phyloP scores from a whole-genome alignment of 2,888 invertebrate species.

The Macrosiphum euphorbiae region DNA sequence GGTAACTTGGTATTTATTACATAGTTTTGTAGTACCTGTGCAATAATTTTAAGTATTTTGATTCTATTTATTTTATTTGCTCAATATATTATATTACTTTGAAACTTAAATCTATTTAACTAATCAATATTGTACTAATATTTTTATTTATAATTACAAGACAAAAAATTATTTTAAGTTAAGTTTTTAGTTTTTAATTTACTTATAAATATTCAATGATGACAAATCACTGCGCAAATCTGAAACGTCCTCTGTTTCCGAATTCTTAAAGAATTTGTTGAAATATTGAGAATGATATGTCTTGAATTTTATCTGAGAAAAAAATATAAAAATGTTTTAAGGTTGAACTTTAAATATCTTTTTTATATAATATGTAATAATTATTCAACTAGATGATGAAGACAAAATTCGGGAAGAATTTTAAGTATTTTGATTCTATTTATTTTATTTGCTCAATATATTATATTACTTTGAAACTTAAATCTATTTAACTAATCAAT shows the following conservation, averaged over 20 bases:
- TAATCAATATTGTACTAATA: not conserved
- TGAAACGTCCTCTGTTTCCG: constrained; percentile 63
- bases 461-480: not conserved
- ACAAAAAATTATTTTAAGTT: not conserved
- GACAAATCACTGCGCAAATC: constrained; percentile 68
- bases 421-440: too few relatives aligned
- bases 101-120: not conserved
- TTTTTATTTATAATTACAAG: not conserved
- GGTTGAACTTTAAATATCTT: not conserved
- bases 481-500: not conserved
- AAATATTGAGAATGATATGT: constrained; percentile 52
- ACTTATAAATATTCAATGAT: constrained; percentile 63
- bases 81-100: not conserved
- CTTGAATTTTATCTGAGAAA: constrained; percentile 53
- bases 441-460: too few relatives aligned
- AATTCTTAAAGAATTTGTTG: constrained; percentile 47
- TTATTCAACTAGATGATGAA: constrained; percentile 79
- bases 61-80: too few relatives aligned
- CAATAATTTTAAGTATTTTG: too few relatives aligned
- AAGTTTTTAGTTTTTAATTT: not conserved
- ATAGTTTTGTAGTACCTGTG: too few relatives aligned
- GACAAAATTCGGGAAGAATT: constrained; percentile 87
- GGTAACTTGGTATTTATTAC: too few relatives aligned
- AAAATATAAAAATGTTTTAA: not conserved
- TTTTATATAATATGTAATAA: not conserved